Base-by-base conservation (phyloP, 2,113 vertebrate species). In the Chroicocephalus ridibundus region DNA sequence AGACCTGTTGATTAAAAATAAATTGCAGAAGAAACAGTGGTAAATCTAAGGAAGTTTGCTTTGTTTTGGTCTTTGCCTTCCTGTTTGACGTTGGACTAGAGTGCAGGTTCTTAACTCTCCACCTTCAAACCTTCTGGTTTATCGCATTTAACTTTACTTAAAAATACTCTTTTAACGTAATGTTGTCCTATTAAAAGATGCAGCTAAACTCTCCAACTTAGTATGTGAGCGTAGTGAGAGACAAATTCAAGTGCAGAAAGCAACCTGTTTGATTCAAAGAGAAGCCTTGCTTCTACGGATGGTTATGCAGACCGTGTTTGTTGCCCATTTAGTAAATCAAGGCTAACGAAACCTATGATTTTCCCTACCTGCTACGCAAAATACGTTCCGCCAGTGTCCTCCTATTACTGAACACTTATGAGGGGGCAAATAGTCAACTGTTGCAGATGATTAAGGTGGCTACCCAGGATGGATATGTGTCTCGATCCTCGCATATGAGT, bases 401-500 rank as follows among this genome's bases (percentile, higher is more conserved):
- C 8, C 32, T 26, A 1, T 14, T 69, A 4, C 4, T 55, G 51
- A 78, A 21, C 8, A 1, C 7, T 52, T 71, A 24, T 58, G 55
- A 78, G 36, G 17, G 21, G 11, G 13, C 32, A 55, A 54, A 17
- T 4, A 69, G 11, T 65, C 34, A 58, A 18, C 10, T 49, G 6
- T 25, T 78, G n/a, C 22, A 69, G 42, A 21, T 54, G 17, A 18
- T 27, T 14, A 65, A 83, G 10, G 6, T 75, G 60, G 5, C 51
- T 80, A 25, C 26, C 6, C 3, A 47, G 42, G 38, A 7, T 3
- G 4, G 24, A 9, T 76, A 10, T 40, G 8, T 29, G 3, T 82
- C 19, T 87, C 4, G 5, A 9, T 40, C 13, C 15, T 90, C 10
- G 3, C 0, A 0, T 29, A 3, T 5, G 44, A 80, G 26, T 19